phyloP scores from a whole-genome alignment of 2,888 invertebrate species.

The Agrypnus murinus region DNA sequence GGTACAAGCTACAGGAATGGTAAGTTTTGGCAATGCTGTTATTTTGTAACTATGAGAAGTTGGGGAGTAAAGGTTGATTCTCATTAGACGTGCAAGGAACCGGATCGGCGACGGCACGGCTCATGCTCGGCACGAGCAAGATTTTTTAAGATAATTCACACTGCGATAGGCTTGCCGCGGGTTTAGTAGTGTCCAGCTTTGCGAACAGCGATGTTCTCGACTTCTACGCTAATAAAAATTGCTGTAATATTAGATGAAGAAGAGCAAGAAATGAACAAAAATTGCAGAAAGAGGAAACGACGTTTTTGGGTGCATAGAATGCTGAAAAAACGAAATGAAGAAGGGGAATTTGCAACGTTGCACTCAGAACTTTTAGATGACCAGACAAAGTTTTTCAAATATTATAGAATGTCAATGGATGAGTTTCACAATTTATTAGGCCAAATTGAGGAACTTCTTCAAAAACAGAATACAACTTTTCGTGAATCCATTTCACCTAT shows the following conservation, averaged over 20 bases:
- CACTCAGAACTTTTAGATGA: not conserved
- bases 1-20: too few species aligned
- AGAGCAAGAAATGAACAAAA: too few species aligned
- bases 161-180: too few species aligned
- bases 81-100: too few species aligned
- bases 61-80: not conserved
- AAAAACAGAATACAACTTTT: not conserved
- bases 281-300: not conserved
- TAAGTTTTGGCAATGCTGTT: too few species aligned
- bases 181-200: too few species aligned
- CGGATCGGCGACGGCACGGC: too few species aligned
- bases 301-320: not conserved
- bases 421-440: not conserved
- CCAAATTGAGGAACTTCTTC: too few species aligned
- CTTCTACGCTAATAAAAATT: too few species aligned
- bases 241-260: slow-evolving; percentile 2
- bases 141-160: too few species aligned
- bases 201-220: too few species aligned
- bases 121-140: not conserved
- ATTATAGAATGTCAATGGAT: not conserved
- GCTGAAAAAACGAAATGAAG: not conserved
- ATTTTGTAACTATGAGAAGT: too few species aligned
- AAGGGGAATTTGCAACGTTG: not conserved
- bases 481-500: not conserved
- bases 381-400: not conserved